A percentile compares a stretch with the other conserved stretches of the same genome.
These are phyloP conservation scores for Syngnathus floridae DNA, from an alignment of 2,113 vertebrate species.

Conservation along the genomic window DNA sequence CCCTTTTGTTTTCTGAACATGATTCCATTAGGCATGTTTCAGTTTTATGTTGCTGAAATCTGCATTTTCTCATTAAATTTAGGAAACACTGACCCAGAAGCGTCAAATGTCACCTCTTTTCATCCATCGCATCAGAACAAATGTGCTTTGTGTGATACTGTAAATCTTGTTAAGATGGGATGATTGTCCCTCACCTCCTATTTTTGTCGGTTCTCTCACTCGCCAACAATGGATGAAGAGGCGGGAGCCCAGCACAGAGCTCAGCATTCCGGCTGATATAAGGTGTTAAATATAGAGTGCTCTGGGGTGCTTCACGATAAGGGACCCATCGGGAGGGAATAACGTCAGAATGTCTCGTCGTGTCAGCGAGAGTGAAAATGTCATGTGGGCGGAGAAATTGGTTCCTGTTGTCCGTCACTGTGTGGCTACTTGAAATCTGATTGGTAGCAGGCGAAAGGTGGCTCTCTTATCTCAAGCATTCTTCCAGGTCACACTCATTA, in stretches of 20 bases:
- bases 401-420: constrained; percentile 31
- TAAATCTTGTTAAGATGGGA: constrained; percentile 47
- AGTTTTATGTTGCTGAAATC: too few relatives aligned
- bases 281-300: constrained; percentile 67
- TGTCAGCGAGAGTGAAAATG: constrained; percentile 43
- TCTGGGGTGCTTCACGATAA: constrained; percentile 62
- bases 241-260: constrained; percentile 42
- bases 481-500: constrained; percentile 21
- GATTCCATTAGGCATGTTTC: background rate
- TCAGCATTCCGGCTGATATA: constrained; percentile 64
- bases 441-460: constrained; percentile 22
- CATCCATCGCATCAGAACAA: constrained; percentile 13
- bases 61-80: background rate
- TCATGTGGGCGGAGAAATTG: constrained; percentile 35
- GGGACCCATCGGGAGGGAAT: constrained; percentile 21
- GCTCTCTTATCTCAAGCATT: constrained; percentile 30
- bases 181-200: constrained; percentile 55
- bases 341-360: constrained; percentile 32
- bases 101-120: constrained; percentile 24
- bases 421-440: constrained; percentile 25
- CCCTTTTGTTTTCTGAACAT: background rate
- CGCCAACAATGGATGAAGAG: constrained; percentile 43
- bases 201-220: constrained; percentile 51
- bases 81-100: background rate
- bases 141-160: constrained; percentile 27